Evolutionary conservation across 2,113 vertebrate genomes (phyloP).

Genomic region (Corvus moneduloides): DNA sequence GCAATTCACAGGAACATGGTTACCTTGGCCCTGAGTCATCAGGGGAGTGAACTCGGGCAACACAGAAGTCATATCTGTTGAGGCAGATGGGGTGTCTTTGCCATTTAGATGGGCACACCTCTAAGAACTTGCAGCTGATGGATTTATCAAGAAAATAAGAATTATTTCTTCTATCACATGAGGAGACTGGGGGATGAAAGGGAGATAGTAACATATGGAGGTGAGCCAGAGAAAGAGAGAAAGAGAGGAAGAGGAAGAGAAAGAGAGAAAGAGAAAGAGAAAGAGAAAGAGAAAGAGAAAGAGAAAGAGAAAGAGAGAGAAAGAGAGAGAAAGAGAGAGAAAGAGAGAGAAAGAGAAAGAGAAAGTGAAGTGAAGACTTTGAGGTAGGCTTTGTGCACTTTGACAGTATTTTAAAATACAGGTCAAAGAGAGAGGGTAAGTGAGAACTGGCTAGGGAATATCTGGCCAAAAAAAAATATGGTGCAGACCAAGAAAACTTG

Average conservation of each 20-base stretch:
- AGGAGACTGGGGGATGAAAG: neutral
- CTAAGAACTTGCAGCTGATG: neutral
- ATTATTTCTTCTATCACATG: neutral
- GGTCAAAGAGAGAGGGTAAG: neutral
- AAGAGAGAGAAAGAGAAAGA: no score
- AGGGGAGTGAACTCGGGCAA: neutral
- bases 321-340: no score
- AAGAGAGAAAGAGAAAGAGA: no score
- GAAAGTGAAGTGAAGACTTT: neutral
- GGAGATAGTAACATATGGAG: neutral
- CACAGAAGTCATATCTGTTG: neutral
- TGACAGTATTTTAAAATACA: neutral
- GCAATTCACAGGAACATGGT: neutral
- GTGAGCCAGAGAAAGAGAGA: neutral
- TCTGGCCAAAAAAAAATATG: rapidly evolving
- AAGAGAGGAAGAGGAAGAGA: no score
- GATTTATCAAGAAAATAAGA: neutral
- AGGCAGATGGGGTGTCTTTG: neutral
- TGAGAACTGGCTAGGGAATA: neutral
- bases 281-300: no score
- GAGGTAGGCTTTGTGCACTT: neutral
- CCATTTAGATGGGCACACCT: neutral
- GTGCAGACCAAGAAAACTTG: neutral
- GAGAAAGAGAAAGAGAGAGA: no score
- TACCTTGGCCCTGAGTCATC: neutral